Base-by-base conservation (phyloP, 2,113 vertebrate genomes). In the Atrichornis clamosus region DNA sequence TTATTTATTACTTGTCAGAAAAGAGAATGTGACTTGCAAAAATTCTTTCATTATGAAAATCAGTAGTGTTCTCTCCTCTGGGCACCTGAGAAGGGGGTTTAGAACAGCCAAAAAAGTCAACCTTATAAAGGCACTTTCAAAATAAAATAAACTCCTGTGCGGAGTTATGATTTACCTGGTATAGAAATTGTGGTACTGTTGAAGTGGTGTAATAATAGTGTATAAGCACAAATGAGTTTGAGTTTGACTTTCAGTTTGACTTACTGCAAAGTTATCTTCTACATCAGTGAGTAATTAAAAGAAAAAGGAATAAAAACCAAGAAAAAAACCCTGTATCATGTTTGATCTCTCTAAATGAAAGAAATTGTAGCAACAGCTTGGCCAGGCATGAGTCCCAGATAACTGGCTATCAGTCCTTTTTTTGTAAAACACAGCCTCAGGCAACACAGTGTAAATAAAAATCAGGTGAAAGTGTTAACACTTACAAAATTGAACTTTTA, bases 341-440 rank as follows among this genome's bases (percentile, higher is more conserved):
- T 81, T 81, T 94, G 72, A 96, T 83, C 47, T 95, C 21, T 44
- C 27, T 55, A 95, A 95, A 92, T 92, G 86, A 95, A 95, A 94
- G 73, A 89, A 50, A 86, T 23, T 8, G 0, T 39, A 74, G 67
- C 62, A 89, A 84, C 42, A n/a, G 21, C 47, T 55, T 56, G 69
- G 60, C 19, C 52, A 87, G 63, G 52, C 44, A 81, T 62, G 92
- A 56, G 35, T 64, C 14, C 35, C 33, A 78, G 22, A 8, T 89
- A 93, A 74, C 17, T 68, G 15, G 18, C 23, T 89, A 86, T 85
- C 6, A 63, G 47, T 72, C 87, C 65, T 89, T 78, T 76, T 76
- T 64, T 79, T 63, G 65, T 42, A 47, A 55, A 92, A 80, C 7
- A 65, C 20, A 83, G 49, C 68, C 73, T 21, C 28, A 92, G 68